Evolutionary conservation across 2,113 vertebrate species (phyloP).

Genomic region (Morphnarchus princeps): DNA sequence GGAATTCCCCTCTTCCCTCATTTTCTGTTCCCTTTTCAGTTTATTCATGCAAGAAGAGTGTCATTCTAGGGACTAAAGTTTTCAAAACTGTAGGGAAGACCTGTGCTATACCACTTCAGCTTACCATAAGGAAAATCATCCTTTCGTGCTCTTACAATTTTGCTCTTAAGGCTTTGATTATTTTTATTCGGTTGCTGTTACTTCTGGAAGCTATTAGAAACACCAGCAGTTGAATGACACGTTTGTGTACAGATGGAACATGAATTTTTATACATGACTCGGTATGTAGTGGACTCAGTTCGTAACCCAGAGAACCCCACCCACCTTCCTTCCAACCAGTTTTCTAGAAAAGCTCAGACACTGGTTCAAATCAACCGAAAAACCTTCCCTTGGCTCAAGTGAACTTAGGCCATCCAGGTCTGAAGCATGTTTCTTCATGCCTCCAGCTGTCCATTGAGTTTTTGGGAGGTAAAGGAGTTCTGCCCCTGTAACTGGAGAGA

Average conservation of each 20-base stretch:
- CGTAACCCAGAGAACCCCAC: conserved; percentile 1
- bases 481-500: background rate
- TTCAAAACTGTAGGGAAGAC: background rate
- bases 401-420: background rate
- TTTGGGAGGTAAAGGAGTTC: background rate
- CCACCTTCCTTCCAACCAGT: background rate
- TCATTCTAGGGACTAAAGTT: background rate
- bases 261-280: conserved; percentile 46
- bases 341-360: background rate
- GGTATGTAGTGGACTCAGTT: background rate
- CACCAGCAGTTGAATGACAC: conserved; percentile 46
- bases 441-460: background rate
- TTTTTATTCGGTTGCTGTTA: conserved; percentile 48
- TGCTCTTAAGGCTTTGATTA: conserved; percentile 52
- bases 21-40: background rate
- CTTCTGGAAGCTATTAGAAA: conserved; percentile 65
- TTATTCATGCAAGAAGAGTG: background rate
- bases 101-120: background rate
- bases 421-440: background rate
- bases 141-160: conserved; percentile 26
- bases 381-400: background rate
- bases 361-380: background rate
- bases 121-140: conserved; percentile 1
- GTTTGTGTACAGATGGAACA: conserved; percentile 56
- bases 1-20: background rate